Evolutionary conservation across 2,797 vertebrate species (phyloP), one percentile per base, ranked within the genome.

Genomic region (Muscicapa comitata): DNA sequence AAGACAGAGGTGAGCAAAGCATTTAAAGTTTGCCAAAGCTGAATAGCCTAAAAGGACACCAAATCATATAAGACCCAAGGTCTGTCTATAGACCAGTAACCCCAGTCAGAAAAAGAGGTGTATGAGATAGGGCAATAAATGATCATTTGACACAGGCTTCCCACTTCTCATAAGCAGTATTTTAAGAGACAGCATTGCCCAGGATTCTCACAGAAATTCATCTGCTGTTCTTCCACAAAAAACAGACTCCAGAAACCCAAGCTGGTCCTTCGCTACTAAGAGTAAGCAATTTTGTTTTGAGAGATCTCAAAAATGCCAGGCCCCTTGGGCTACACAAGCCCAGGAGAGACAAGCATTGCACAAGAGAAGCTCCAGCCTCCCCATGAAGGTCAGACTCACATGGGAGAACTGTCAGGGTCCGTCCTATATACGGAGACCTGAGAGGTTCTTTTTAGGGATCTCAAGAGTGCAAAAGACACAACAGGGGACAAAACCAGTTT

Each of bases 251-350:
- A 37, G 17, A 80, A 77, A 8, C 21, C 10, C 17, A 59, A 0
- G 7, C 3, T 40, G 4, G 7, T 54, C 11, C 12, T 53, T 55
- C 57, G 9, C 35, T 73, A 57, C 28, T 11, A 54, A 76, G 5
- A 74, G 13, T 12, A 77, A 17, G 5, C 9, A 79, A 51, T 55
- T 76, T 2, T 8, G 5, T 76, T 85, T 63, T 2, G 2, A 59
- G 23, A 48, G 12, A 33, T 73, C 38, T 63, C 24, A 77, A 43
- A 82, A 85, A 50, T 54, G 9, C 8, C 53, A 38, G 7, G 40
- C 2, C 3, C 29, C 17, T 42, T 59, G 21, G 21, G 15, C 20
- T 50, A 29, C 1, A 0, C 1, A 2, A 38, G 31, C 16, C 13
- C 18, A 24, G 17, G 37, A 63, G 31, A 89, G 6, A 55, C 4